Base-by-base conservation (phyloP, 2,113 vertebrate species). In the Centrocercus urophasianus region DNA sequence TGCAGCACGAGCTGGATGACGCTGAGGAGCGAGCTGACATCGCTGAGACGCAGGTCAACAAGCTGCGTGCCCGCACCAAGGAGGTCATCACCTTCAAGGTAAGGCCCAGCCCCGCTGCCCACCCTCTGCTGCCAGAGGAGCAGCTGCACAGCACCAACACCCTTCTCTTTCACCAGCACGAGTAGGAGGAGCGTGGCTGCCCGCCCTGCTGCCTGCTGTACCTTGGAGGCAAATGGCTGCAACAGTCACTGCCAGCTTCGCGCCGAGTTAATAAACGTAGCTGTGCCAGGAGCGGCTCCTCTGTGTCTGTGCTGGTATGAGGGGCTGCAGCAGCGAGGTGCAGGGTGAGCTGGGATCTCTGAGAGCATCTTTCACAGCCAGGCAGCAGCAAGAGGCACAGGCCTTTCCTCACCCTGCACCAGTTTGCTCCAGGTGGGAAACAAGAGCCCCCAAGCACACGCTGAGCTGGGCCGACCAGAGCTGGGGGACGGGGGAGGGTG, bases 21-120 rank as follows among this genome's bases (percentile, higher is more conserved):
- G 99, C 99, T 0, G 98, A 99, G 96, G 98, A 99, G 43, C 97
- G 99, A 3, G 99, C 98, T 0, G 99, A 99, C 93, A 98, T 98
- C 2, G 99, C 99, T 0, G 99, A 99, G 96, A 98, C 97, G 0
- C 98, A 98, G 79, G 98, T 98, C 95, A 99, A 98, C 97, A 99
- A 99, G 96, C 97, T 99, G 89, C 97, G 98, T 0, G 96, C 98
- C 8, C 98, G 98, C 92, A 98, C 97, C 97, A 97, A 94, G 91
- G 97, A 96, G 63, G 92, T 90, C 32, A 85, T 91, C 40, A 64
- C 96, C 43, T 91, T 98, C 74, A 99, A 99, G 98, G 98, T 98
- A 93, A 96, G 88, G 38, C 34, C 25, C 13, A 4, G 19, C 8
- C 10, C 36, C 8, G 28, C 24, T 25, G 36, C 25, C 11, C 36